Conservation (phyloP, 2,797 vertebrate genomes). For the Channa striata region DNA sequence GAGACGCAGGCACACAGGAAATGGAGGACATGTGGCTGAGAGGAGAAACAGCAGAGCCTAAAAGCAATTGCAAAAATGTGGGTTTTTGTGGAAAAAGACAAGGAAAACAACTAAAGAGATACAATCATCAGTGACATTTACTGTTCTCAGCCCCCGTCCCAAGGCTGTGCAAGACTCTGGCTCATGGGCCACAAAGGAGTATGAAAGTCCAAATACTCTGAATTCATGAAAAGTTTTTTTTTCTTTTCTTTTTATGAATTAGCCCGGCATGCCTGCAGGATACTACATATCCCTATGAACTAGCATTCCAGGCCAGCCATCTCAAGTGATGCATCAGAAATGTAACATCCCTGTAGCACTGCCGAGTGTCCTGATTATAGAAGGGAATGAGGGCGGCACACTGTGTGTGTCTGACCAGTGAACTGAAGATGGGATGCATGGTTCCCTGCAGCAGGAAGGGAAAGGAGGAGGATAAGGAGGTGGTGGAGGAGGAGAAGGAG, state of each 20-base stretch:
- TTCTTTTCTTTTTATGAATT: constrained; percentile 53
- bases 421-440: constrained; percentile 81
- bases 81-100: constrained; percentile 35
- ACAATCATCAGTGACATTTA: constrained; percentile 82
- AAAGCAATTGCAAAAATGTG: constrained; percentile 33
- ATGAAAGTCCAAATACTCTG: constrained; percentile 50
- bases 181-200: constrained; percentile 49
- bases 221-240: constrained; percentile 53
- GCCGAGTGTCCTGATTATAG: constrained; percentile 81
- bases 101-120: constrained; percentile 65
- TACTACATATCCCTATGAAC: constrained; percentile 62
- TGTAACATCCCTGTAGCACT: constrained; percentile 79
- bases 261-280: constrained; percentile 67
- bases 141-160: constrained; percentile 59
- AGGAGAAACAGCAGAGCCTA: constrained; percentile 36
- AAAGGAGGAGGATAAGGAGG: constrained; percentile 31
- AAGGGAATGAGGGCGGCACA: constrained; percentile 79
- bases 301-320: constrained; percentile 76
- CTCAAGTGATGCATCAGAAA: constrained; percentile 83
- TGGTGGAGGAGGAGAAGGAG: constrained; percentile 58
- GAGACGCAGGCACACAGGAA: constrained; percentile 32
- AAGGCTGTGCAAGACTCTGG: constrained; percentile 70
- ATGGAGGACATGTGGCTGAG: constrained; percentile 48
- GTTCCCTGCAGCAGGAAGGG: constrained; percentile 74
- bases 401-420: constrained; percentile 81